Conservation (phyloP, 2,113 vertebrate species). For the Poeciliopsis turrubarensis region DNA sequence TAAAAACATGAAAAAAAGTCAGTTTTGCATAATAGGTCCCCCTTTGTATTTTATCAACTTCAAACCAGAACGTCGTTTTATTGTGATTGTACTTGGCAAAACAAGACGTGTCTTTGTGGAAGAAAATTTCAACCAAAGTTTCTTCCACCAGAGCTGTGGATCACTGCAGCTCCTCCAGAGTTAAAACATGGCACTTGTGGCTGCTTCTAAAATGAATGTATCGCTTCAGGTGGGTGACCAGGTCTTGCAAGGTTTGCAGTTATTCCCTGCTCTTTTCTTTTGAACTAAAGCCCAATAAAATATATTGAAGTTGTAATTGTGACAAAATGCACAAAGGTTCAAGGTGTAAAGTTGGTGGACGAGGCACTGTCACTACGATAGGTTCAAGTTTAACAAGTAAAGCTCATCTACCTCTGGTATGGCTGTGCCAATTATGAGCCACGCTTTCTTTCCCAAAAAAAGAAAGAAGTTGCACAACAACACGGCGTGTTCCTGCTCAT, state of each 20-base stretch:
- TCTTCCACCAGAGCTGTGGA: not conserved
- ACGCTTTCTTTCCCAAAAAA: conserved; percentile 90
- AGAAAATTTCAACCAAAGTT: not conserved
- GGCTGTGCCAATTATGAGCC: conserved; percentile 91
- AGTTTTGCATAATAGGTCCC: too few species aligned
- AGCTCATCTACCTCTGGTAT: conserved; percentile 88
- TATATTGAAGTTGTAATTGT: not conserved
- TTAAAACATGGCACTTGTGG: not conserved
- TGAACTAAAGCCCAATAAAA: not conserved
- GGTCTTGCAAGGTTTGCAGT: not conserved
- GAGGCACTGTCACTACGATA: not conserved
- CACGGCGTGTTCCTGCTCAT: conserved; percentile 94
- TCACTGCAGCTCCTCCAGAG: not conserved
- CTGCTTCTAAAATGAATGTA: not conserved
- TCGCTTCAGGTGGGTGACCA: too few species aligned
- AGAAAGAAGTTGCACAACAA: conserved; percentile 96
- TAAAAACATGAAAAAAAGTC: too few species aligned
- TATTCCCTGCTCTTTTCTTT: not conserved
- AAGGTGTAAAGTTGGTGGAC: not conserved
- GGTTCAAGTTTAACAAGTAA: not conserved
- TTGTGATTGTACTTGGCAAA: too few species aligned
- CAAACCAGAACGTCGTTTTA: not conserved
- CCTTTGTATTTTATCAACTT: not conserved
- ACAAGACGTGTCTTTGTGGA: not conserved
- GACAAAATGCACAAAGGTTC: not conserved